These are phyloP conservation scores for Tetramorium parvispinum DNA, from an alignment of 1,140 invertebrate genomes.

Conservation along the genomic window DNA sequence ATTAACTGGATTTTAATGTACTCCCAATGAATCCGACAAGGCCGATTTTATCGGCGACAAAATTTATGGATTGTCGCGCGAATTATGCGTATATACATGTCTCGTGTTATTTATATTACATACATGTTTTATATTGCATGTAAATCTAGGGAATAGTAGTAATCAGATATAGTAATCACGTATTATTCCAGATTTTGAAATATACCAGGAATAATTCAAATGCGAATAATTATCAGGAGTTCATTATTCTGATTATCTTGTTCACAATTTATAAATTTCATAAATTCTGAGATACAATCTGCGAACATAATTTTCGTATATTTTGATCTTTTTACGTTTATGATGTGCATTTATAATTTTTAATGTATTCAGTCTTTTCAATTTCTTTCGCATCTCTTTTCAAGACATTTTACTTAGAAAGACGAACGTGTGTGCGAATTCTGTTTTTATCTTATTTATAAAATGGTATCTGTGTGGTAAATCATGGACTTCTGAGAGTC, in stretches of 20 bases:
- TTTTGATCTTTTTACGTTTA: background rate
- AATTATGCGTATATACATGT: background rate
- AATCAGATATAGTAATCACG: slow-evolving; percentile 1
- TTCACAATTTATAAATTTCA: background rate
- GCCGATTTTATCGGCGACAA: slow-evolving; percentile 8
- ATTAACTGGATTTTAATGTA: background rate
- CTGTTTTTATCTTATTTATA: background rate
- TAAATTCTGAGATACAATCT: slow-evolving; percentile 12
- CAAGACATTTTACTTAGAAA: background rate
- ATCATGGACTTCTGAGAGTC: background rate
- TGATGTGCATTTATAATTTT: background rate
- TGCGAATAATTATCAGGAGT: background rate
- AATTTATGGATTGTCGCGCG: background rate
- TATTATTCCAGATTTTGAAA: background rate
- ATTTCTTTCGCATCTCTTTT: background rate
- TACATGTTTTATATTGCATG: background rate
- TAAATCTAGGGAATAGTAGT: slow-evolving; percentile 16
- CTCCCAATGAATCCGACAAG: background rate
- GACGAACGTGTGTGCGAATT: background rate
- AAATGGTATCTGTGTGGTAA: background rate
- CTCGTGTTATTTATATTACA: background rate
- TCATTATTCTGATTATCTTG: slow-evolving; percentile 12
- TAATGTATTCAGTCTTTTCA: background rate
- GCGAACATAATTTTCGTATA: background rate
- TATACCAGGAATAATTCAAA: background rate